These are phyloP conservation scores for Agrypnia vestita DNA, from an alignment of 1,140 invertebrate genomes.

Conservation along the genomic window DNA sequence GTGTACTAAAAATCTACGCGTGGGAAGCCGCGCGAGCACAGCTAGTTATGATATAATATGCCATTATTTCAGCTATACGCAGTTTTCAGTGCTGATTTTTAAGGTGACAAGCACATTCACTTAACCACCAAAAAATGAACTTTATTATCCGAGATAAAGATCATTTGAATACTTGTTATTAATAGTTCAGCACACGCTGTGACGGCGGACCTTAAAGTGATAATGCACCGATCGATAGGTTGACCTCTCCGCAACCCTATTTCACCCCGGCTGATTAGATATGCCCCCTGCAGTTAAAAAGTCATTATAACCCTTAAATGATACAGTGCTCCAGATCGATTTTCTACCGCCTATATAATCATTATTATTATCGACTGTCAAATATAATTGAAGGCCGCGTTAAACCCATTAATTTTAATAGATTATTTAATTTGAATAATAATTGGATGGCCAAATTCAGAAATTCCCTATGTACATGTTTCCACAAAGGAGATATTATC, in stretches of 20 bases:
- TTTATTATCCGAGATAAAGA: not conserved
- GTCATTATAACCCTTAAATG: constrained; percentile 7
- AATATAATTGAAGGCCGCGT: not conserved
- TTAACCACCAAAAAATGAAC: not conserved
- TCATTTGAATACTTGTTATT: not conserved
- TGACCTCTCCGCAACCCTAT: constrained; percentile 10
- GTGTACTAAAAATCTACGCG: too few species aligned
- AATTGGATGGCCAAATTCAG: too few species aligned
- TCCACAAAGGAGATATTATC: too few species aligned
- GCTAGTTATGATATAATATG: too few species aligned
- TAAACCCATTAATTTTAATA: not conserved
- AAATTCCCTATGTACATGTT: too few species aligned
- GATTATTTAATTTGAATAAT: not conserved
- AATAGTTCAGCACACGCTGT: not conserved
- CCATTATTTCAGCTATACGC: too few species aligned
- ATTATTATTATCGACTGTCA: constrained; percentile 1
- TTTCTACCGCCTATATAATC: constrained; percentile 11
- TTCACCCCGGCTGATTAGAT: not conserved
- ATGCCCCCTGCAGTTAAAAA: constrained; percentile 11
- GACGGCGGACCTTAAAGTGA: not conserved
- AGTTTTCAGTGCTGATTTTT: too few species aligned
- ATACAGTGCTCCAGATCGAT: not conserved
- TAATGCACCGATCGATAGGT: not conserved
- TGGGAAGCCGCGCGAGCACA: too few species aligned
- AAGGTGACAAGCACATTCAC: too few species aligned